Conservation (phyloP, 2,797 vertebrate species). For the Peromyscus melanophrys region DNA sequence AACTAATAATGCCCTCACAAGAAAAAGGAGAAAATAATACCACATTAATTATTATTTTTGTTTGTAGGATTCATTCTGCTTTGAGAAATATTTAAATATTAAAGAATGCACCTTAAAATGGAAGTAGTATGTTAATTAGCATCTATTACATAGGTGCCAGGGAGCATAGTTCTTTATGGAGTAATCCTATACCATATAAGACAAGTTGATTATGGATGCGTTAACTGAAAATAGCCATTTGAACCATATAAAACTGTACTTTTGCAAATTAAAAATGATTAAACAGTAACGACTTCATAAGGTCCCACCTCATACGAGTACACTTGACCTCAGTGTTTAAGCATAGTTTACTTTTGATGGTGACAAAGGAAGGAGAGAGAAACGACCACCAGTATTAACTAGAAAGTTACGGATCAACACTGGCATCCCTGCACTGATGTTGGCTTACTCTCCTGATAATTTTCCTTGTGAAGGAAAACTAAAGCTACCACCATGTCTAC, state of each 20-base stretch:
- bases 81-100: constrained; percentile 54
- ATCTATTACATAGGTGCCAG: background rate
- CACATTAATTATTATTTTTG: background rate
- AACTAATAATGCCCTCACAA: background rate
- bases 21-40: background rate
- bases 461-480: background rate
- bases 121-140: background rate
- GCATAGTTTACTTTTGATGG: background rate
- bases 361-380: background rate
- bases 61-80: background rate
- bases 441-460: background rate
- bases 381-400: background rate
- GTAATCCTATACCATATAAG: background rate
- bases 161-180: background rate
- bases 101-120: background rate
- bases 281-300: background rate
- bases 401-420: constrained; percentile 11
- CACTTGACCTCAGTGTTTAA: background rate
- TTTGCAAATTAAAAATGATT: background rate
- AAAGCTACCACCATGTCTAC: background rate
- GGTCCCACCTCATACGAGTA: background rate
- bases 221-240: background rate
- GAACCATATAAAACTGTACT: background rate
- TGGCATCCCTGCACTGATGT: background rate
- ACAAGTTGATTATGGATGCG: background rate